Base-by-base conservation (phyloP, 1,140 invertebrate genomes). In the Heliconius himera region DNA sequence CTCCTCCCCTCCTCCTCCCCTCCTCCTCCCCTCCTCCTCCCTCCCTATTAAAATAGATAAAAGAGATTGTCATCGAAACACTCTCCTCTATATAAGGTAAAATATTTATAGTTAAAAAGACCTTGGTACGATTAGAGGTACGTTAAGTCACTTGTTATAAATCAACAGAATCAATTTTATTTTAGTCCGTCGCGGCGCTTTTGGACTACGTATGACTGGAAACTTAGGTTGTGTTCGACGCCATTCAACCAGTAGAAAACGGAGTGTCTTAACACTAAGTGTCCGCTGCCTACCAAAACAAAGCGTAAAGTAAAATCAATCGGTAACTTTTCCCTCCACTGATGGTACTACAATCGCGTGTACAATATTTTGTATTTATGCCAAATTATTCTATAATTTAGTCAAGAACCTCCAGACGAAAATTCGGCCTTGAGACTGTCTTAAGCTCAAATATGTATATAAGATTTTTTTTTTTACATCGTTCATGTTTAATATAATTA, bases 401-500 rank as follows among this genome's bases (percentile, higher is more conserved):
- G 54, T 60, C 54, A 60, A 54, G 54, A 60, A 22, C 54, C 54
- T 60, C 51, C 38, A 78, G 77, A 78, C 72, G 70, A 78, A 78
- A 73, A 74, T 8, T 2, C 16, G 54, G 54, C 77, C 77, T 78
- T 74, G 72, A 78, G 72, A 78, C 51, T 20, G 70, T 29, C 22
- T 36, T 73, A 78, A 74, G 77, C 54, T 73, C 72, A 46, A 38
- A 73, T 33, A 73, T 78, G 73, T 70, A 60, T 74, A 74, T 74
- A 74, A 74, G 22, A 8, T 78, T 74, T 33, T 5, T 38, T 70
- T 38, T 54, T 78, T 74, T 78, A 74, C 72, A 70, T 76, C 33
- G 22, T 70, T 70, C 56, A 70, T 76, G 38, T 76, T 76, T 76
- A 38, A 76, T 76, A 76, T 76, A 51, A 76, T 76, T 36, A 76